Conservation (phyloP, 2,888 invertebrate species). For the Dichetophora obliterata region DNA sequence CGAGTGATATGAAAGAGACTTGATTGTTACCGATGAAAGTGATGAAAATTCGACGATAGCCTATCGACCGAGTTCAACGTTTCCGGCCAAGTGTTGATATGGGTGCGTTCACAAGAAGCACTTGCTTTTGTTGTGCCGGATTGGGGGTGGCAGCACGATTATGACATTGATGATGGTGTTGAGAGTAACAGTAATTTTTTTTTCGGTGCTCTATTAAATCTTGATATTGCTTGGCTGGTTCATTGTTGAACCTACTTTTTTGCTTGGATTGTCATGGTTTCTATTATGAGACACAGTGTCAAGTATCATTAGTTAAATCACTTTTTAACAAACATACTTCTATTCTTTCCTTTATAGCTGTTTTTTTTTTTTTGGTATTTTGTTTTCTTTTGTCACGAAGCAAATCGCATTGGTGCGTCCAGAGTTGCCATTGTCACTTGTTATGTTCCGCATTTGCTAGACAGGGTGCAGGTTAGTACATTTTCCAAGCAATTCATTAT, state of each 20-base stretch:
- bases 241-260: background rate
- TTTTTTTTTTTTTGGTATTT: background rate
- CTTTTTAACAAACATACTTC: background rate
- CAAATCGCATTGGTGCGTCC: no score
- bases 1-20: conserved; percentile 9
- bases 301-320: conserved; percentile 27
- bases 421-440: conserved; percentile 3
- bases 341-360: background rate
- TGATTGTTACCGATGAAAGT: conserved; percentile 1
- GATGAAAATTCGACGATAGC: background rate
- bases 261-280: background rate
- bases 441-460: background rate
- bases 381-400: background rate
- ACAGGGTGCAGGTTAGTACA: no score
- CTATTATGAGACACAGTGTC: background rate
- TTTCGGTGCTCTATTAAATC: background rate
- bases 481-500: background rate
- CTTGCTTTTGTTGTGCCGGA: background rate
- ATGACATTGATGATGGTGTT: background rate
- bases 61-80: background rate
- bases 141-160: background rate
- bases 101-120: background rate
- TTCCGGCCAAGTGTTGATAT: conserved; percentile 28
- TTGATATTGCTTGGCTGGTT: background rate
- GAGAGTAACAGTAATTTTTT: background rate